Evolutionary conservation across 2,113 vertebrate genomes (phyloP), one percentile per base, ranked within the genome.

Genomic region (Saccopteryx leptura): DNA sequence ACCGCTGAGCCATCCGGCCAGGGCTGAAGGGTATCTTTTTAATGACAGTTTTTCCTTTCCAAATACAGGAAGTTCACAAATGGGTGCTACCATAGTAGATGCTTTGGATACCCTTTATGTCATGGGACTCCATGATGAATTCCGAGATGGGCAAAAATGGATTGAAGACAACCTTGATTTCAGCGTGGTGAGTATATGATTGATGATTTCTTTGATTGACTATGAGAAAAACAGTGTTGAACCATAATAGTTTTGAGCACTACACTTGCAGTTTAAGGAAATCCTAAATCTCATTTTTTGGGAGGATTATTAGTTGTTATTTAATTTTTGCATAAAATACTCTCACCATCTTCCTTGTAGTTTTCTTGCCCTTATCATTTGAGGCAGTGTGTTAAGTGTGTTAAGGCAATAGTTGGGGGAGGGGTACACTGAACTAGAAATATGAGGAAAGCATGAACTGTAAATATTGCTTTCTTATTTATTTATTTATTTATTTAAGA

Each of bases 71-170:
- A 99, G 99, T 97, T 99, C 99, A 89, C 99, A 99, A 82, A 98
- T 99, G 96, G 99, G 99, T 95, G 99, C 99, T 91, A 99, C 99
- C 82, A 99, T 99, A 94, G 99, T 99, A 97, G 99, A 99, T 89
- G 99, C 99, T 72, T 97, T 99, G 97, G 99, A 99, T 98, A 99
- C 99, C 2, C 99, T 99, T 90, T 99, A 99, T 98, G 99, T 99
- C 94, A 99, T 99, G 99, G 99, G 99, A 50, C 99, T 99, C 87
- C 99, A 99, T 0, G 99, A 99, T 78, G 99, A 99, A 98, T 99
- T 99, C 98, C 99, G 99, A 98, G 99, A 99, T 87, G 99, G 99
- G 69, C 99, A 99, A 97, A 99, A 99, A 89, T 99, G 99, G 99
- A 99, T 99, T 94, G 99, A 99, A 90, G 99, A 99, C 97, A 99